Evolutionary conservation across 2,797 vertebrate species (phyloP).

Genomic region (Prunella strophiata): DNA sequence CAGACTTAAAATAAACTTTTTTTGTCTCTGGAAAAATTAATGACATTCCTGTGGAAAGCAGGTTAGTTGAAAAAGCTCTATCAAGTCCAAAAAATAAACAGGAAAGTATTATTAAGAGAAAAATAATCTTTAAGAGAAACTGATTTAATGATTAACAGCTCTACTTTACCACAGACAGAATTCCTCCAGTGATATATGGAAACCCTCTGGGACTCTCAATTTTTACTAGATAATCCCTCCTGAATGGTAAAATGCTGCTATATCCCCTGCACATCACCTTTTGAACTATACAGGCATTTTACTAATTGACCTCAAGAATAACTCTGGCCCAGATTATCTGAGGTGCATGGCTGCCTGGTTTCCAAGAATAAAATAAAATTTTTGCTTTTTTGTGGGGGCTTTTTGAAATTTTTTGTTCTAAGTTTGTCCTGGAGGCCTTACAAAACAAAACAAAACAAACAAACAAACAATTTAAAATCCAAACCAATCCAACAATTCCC

Average conservation of each 20-base stretch:
- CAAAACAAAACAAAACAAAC: too few relatives aligned
- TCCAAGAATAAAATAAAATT: neutral
- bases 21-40: constrained; percentile 14
- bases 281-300: neutral
- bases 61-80: constrained; percentile 8
- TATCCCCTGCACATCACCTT: neutral
- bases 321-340: neutral
- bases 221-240: neutral
- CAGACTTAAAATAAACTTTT: constrained; percentile 19
- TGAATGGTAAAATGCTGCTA: neutral
- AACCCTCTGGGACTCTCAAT: neutral
- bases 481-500: neutral
- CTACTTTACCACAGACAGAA: neutral
- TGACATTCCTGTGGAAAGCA: constrained; percentile 4
- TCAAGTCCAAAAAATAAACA: constrained; percentile 23
- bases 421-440: neutral
- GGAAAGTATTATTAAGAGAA: constrained; percentile 12
- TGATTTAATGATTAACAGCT: neutral
- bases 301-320: neutral
- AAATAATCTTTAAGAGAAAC: constrained; percentile 14
- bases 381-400: neutral
- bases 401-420: neutral
- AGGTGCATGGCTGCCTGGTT: neutral
- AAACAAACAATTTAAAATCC: neutral
- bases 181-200: neutral